phyloP scores from a whole-genome alignment of 1,140 invertebrate genomes.

The Lordiphosa mommai region DNA sequence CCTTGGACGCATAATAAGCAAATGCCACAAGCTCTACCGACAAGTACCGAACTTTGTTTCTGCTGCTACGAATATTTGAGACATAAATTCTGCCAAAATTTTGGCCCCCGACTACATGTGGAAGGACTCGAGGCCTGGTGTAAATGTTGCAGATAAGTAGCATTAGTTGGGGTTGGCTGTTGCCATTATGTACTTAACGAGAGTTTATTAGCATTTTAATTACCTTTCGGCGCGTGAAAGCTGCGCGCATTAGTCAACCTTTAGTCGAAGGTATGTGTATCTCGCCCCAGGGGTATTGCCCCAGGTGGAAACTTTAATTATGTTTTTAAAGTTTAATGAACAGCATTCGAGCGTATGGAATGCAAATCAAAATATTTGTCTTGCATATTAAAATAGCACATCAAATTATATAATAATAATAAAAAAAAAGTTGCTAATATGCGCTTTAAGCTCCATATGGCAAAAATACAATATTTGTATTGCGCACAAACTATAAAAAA shows the following conservation, averaged over 20 bases:
- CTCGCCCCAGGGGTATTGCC: conserved; percentile 18
- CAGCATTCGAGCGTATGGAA: conserved; percentile 15
- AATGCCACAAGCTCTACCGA: conserved; percentile 15
- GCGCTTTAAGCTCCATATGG: conserved; percentile 23
- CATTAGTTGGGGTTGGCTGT: conserved; percentile 47
- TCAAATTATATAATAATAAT: neutral
- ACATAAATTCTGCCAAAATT: conserved; percentile 66
- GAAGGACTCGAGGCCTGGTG: conserved; percentile 31
- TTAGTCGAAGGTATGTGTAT: conserved; percentile 32
- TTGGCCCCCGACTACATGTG: conserved; percentile 43
- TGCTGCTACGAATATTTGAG: conserved; percentile 52
- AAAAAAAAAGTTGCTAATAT: neutral
- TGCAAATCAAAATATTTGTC: conserved; percentile 32
- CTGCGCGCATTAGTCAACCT: conserved; percentile 64
- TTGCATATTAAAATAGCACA: conserved; percentile 1
- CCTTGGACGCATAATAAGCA: conserved; percentile 64
- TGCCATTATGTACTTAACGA: conserved; percentile 74
- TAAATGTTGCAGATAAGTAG: conserved; percentile 76
- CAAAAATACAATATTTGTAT: conserved; percentile 62
- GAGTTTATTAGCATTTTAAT: conserved; percentile 78
- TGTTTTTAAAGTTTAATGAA: conserved; percentile 70
- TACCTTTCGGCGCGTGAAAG: conserved; percentile 75
- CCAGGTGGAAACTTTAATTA: conserved; percentile 67
- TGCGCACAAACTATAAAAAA: conserved; percentile 30
- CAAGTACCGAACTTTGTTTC: conserved; percentile 2